Evolutionary conservation across 2,888 invertebrate species (phyloP).

Genomic region (Drosophila monieri): DNA sequence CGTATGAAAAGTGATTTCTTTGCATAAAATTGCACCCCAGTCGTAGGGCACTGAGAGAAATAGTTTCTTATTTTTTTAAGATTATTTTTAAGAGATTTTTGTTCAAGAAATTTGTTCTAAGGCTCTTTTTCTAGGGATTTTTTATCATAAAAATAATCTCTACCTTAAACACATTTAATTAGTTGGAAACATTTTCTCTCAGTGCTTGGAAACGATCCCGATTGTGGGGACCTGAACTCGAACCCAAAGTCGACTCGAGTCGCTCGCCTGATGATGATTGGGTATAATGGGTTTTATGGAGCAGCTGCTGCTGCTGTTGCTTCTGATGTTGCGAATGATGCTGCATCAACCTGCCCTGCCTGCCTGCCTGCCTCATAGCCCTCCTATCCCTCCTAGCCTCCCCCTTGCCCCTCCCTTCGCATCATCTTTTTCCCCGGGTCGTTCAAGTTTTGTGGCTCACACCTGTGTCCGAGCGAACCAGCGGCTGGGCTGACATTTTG

Average conservation of each 20-base stretch:
- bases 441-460: constrained; percentile 72
- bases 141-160: background rate
- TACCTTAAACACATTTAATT: too few relatives aligned
- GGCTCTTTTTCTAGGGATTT: too few relatives aligned
- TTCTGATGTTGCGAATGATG: constrained; percentile 34
- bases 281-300: constrained; percentile 78
- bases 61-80: background rate
- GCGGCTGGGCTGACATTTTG: constrained; percentile 72
- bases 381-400: background rate
- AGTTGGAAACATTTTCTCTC: background rate
- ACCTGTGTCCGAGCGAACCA: constrained; percentile 64
- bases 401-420: background rate
- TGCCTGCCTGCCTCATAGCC: too few relatives aligned
- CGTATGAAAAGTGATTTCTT: constrained; percentile 79
- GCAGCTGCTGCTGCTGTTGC: constrained; percentile 66
- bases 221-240: constrained; percentile 65
- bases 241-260: constrained; percentile 22
- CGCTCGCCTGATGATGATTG: constrained; percentile 74
- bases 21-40: constrained; percentile 64
- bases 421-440: constrained; percentile 11
- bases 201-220: constrained; percentile 56
- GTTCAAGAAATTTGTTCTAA: too few relatives aligned
- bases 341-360: constrained; percentile 2
- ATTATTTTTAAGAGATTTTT: background rate
- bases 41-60: constrained; percentile 48